Evolutionary conservation across 2,113 vertebrate species (phyloP).

Genomic region (Columba livia): DNA sequence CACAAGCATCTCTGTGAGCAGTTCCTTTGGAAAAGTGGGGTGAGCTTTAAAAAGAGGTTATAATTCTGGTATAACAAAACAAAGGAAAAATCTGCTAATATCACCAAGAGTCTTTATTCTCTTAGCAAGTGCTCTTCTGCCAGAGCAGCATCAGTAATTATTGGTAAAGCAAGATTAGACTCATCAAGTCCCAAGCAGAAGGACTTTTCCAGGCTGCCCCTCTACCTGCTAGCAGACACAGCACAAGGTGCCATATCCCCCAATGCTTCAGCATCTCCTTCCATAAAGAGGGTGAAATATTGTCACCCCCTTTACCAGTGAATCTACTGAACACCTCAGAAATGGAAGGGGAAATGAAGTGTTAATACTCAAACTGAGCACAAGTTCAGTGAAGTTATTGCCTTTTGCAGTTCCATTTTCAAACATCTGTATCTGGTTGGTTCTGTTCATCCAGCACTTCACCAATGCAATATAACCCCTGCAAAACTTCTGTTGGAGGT

Average conservation of each 20-base stretch:
- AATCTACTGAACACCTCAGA: neutral
- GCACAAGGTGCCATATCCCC: neutral
- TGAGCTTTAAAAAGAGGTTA: neutral
- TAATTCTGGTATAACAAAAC: neutral
- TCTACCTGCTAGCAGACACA: neutral
- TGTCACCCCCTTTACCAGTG: neutral
- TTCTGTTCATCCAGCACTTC: neutral
- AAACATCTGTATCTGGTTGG: neutral
- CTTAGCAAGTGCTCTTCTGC: neutral
- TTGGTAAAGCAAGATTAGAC: neutral
- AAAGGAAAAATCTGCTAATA: neutral
- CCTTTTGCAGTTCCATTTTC: constrained; percentile 11
- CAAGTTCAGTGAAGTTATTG: neutral
- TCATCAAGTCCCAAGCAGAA: accelerated
- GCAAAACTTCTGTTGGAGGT: neutral
- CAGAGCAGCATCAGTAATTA: neutral
- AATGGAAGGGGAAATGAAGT: accelerated
- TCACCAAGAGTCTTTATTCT: neutral
- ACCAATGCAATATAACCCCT: neutral
- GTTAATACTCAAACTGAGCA: neutral
- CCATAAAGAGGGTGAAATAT: accelerated
- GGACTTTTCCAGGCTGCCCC: neutral
- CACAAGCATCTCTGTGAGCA: accelerated
- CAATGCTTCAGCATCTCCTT: neutral
- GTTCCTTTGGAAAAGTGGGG: neutral